Percentiles rank a stretch among this genome's conserved stretches.
Conservation (phyloP, 1,140 invertebrate genomes). For the Calephelis nemesis region DNA sequence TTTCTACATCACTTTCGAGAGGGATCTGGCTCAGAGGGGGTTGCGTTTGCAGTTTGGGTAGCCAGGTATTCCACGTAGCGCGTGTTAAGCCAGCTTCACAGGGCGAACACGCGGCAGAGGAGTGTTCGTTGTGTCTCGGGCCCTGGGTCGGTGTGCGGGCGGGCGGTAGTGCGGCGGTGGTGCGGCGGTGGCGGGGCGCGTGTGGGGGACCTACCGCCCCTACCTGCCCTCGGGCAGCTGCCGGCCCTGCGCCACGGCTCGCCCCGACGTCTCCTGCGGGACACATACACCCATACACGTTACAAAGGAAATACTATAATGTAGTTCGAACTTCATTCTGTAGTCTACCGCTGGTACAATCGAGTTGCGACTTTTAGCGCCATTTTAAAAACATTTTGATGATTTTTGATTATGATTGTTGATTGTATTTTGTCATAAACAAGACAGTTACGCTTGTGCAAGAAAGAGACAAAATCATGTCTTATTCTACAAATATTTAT, state of each 20-base stretch:
- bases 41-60: too few species aligned
- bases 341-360: too few species aligned
- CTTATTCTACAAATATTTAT: too few species aligned
- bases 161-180: conserved; percentile 27
- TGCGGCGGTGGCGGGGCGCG: conserved; percentile 28
- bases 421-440: too few species aligned
- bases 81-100: conserved; percentile 41
- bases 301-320: not conserved
- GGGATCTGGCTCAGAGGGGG: too few species aligned
- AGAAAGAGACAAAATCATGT: too few species aligned
- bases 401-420: too few species aligned
- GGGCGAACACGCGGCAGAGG: conserved; percentile 24
- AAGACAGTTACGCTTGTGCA: too few species aligned
- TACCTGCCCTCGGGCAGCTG: conserved; percentile 37
- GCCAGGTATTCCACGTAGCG: conserved; percentile 37
- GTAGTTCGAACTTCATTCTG: too few species aligned
- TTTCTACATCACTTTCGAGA: too few species aligned
- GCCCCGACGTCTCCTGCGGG: conserved; percentile 38
- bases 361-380: too few species aligned
- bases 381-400: too few species aligned
- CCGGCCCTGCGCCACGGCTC: conserved; percentile 34
- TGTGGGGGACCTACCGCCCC: conserved; percentile 27
- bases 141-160: conserved; percentile 24
- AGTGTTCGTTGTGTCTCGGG: not conserved
- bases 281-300: conserved; percentile 5